These are phyloP conservation scores for Oryzaephilus surinamensis DNA, from an alignment of 1,140 invertebrate genomes.

Conservation along the genomic window DNA sequence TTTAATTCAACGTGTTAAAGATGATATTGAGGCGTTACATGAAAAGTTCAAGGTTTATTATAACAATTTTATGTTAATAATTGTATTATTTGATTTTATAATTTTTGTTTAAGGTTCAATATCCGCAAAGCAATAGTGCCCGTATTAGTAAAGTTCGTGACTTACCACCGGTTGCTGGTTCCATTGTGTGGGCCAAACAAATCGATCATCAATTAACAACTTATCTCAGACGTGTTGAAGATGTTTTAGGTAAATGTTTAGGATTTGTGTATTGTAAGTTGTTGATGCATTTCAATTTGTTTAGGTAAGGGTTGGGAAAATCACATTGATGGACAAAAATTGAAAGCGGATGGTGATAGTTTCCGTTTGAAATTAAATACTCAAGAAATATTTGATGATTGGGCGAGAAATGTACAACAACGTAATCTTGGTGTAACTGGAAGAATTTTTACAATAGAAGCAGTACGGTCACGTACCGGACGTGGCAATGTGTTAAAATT, in stretches of 20 bases:
- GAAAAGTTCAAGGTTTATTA: conserved; percentile 84
- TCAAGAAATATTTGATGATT: conserved; percentile 95
- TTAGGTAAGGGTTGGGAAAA: conserved; percentile 96
- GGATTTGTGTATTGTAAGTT: background rate
- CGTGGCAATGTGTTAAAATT: conserved; percentile 84
- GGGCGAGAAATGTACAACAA: conserved; percentile 90
- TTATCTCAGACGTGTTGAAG: conserved; percentile 92
- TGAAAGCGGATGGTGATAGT: conserved; percentile 96
- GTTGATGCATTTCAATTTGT: conserved; percentile 6
- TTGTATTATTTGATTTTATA: too few relatives aligned
- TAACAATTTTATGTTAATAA: background rate
- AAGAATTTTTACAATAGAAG: conserved; percentile 91
- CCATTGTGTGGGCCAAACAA: conserved; percentile 98
- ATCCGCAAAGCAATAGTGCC: conserved; percentile 85
- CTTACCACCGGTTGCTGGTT: conserved; percentile 91
- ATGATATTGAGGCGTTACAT: conserved; percentile 95
- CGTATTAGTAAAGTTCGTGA: conserved; percentile 85
- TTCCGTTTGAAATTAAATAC: conserved; percentile 93
- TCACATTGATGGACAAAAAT: conserved; percentile 96
- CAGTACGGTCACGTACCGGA: conserved; percentile 65
- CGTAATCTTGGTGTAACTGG: conserved; percentile 88
- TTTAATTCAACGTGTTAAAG: conserved; percentile 96
- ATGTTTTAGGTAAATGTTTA: conserved; percentile 68
- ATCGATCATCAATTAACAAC: conserved; percentile 97
- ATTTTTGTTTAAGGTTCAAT: conserved; percentile 86